Evolutionary conservation across 2,113 vertebrate genomes (phyloP).

Genomic region (Caracal caracal): DNA sequence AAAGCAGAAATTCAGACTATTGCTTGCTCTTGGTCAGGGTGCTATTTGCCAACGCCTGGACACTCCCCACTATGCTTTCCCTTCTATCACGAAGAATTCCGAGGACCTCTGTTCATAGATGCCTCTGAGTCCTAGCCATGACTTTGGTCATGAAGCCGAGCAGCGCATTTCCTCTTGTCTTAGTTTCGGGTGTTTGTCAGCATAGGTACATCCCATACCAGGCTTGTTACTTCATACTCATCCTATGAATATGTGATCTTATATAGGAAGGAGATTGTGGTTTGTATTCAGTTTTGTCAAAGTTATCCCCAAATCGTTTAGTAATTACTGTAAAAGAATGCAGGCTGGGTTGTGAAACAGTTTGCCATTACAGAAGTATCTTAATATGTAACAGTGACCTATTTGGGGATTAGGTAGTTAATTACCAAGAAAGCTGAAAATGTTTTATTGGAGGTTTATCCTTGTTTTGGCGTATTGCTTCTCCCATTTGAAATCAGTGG

Average conservation of each 20-base stretch:
- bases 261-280: neutral
- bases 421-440: neutral
- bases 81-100: neutral
- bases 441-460: neutral
- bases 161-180: neutral
- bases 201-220: neutral
- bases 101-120: neutral
- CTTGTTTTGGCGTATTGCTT: neutral
- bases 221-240: neutral
- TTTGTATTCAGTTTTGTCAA: neutral
- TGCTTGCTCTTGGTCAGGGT: no score
- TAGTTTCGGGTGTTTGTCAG: neutral
- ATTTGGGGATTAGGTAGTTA: neutral
- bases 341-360: neutral
- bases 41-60: accelerated
- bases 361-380: neutral
- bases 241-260: neutral
- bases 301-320: neutral
- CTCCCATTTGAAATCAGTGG: neutral
- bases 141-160: neutral
- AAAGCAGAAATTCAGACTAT: neutral
- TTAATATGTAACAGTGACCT: neutral
- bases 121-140: neutral
- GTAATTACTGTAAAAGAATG: neutral
- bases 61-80: accelerated